These are phyloP conservation scores for Ictalurus furcatus DNA, from an alignment of 2,113 vertebrate genomes.

Conservation along the genomic window DNA sequence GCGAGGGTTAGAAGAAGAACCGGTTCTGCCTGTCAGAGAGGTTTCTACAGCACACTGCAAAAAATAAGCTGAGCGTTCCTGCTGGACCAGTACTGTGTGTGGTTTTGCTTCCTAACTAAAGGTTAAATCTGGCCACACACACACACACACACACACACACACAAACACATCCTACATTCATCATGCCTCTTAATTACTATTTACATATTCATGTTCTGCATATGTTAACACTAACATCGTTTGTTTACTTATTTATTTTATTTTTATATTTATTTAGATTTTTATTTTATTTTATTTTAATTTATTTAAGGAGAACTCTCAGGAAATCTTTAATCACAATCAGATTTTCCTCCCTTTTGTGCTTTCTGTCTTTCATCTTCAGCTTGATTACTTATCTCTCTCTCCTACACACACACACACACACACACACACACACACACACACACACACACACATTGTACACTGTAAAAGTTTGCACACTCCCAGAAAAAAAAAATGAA, in stretches of 20 bases:
- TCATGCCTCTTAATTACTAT: background rate
- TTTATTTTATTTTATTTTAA: background rate
- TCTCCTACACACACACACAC: background rate
- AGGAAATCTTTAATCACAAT: background rate
- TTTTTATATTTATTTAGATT: background rate
- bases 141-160: no score
- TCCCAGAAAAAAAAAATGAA: no score
- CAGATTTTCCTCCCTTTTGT: background rate
- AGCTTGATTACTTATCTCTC: background rate
- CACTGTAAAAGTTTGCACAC: background rate
- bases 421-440: background rate
- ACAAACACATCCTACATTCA: background rate
- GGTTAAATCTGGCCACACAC: no score
- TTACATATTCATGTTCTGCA: background rate
- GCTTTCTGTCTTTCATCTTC: background rate
- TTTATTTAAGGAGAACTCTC: background rate
- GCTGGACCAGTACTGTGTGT: conserved; percentile 38
- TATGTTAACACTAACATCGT: background rate
- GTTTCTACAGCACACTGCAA: background rate
- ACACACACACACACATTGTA: background rate
- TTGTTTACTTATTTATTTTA: background rate
- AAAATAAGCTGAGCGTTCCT: conserved; percentile 14
- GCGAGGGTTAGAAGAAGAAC: conserved; percentile 17
- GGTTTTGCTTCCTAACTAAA: background rate
- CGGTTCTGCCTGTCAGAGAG: conserved; percentile 45